Percentiles rank a stretch among this genome's conserved stretches.
Conservation (phyloP, 2,113 vertebrate species). For the Rhinoderma darwinii region DNA sequence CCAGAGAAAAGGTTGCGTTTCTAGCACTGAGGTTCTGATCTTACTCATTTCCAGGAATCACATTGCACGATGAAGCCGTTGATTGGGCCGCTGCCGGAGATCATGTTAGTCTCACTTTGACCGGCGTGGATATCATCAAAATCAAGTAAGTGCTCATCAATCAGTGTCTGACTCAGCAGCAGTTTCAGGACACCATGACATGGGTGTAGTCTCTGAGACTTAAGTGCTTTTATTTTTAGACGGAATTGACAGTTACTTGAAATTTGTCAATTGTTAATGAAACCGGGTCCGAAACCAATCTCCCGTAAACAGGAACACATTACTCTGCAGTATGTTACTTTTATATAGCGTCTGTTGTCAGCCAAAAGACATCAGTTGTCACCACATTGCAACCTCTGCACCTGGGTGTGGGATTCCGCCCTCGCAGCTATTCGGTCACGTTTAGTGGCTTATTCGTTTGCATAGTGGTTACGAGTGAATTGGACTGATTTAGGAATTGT, state of each 20-base stretch:
- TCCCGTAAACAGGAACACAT: constrained; percentile 48
- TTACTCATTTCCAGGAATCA: constrained; percentile 89
- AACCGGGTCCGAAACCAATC: constrained; percentile 48
- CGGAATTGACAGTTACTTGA: constrained; percentile 50
- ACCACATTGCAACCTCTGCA: constrained; percentile 22
- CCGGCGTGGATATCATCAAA: constrained; percentile 99
- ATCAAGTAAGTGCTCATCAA: constrained; percentile 88
- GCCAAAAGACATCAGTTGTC: constrained; percentile 28
- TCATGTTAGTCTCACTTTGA: constrained; percentile 94
- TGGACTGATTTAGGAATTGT: not conserved
- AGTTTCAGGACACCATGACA: constrained; percentile 38
- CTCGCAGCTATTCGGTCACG: not conserved
- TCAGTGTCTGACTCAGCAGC: constrained; percentile 60
- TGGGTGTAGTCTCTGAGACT: constrained; percentile 40
- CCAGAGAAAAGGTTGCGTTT: constrained; percentile 65
- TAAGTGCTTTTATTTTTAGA: constrained; percentile 52
- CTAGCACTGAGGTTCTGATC: constrained; percentile 74
- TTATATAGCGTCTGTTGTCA: not conserved
- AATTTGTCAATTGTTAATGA: constrained; percentile 55
- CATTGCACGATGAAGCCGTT: constrained; percentile 89
- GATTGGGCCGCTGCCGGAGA: constrained; percentile 98
- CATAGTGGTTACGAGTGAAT: constrained; percentile 4
- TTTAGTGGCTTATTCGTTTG: constrained; percentile 26
- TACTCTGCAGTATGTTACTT: constrained; percentile 33
- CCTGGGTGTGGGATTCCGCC: constrained; percentile 6